Evolutionary conservation across 2,113 vertebrate species (phyloP).

Genomic region (Tretioscincus oriximinensis): DNA sequence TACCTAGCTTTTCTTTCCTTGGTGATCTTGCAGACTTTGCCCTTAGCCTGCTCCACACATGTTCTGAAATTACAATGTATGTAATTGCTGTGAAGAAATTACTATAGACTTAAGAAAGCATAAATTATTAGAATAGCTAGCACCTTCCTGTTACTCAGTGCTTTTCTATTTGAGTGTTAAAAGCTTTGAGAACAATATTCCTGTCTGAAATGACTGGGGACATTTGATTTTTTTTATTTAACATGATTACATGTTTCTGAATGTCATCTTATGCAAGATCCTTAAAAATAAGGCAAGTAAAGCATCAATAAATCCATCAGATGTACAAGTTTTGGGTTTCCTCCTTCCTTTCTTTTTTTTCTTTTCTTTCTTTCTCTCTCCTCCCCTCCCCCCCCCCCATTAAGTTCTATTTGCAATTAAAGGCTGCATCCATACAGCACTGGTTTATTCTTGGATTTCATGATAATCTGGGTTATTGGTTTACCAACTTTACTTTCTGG

Average conservation of each 20-base stretch:
- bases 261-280: background rate
- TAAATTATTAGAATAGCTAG: background rate
- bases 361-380: too few species aligned
- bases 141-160: background rate
- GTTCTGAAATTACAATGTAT: conserved; percentile 6
- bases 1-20: background rate
- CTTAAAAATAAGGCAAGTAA: background rate
- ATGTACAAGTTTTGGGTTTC: background rate
- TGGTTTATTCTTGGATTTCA: too few species aligned
- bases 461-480: too few species aligned
- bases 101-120: conserved; percentile 6
- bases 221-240: conserved; percentile 11
- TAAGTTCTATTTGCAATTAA: background rate
- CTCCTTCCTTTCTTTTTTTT: background rate
- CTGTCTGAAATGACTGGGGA: conserved; percentile 14
- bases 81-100: conserved; percentile 4
- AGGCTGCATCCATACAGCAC: background rate
- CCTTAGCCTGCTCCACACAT: background rate
- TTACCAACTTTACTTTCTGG: too few species aligned
- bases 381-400: conserved; percentile 2
- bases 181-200: conserved; percentile 14
- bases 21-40: background rate
- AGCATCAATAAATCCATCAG: background rate
- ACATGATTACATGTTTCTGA: background rate
- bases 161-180: conserved; percentile 7